Percentiles rank a stretch among this genome's conserved stretches.
These are phyloP conservation scores for Cyanistes caeruleus DNA, from an alignment of 2,113 vertebrate genomes.

Conservation along the genomic window DNA sequence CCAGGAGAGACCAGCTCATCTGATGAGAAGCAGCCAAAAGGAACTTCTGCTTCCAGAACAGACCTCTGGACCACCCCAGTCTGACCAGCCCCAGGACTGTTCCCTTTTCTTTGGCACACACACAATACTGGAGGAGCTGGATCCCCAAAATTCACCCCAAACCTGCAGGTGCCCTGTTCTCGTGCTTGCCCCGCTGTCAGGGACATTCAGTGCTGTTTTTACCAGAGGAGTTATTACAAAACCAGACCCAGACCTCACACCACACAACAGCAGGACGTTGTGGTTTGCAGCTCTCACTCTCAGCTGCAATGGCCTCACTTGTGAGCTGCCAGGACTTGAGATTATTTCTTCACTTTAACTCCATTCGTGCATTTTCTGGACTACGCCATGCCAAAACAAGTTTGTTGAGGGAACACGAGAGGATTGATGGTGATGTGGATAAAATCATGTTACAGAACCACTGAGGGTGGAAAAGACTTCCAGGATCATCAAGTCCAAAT, in stretches of 20 bases:
- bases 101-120: background rate
- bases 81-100: rapidly evolving
- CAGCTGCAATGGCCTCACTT: background rate
- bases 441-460: background rate
- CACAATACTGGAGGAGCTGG: background rate
- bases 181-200: rapidly evolving
- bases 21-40: background rate
- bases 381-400: rapidly evolving
- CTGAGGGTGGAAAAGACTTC: background rate
- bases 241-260: background rate
- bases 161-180: background rate
- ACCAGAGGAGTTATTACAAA: background rate
- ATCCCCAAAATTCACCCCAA: background rate
- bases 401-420: rapidly evolving
- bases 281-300: rapidly evolving
- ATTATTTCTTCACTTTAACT: background rate
- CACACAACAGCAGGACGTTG: rapidly evolving
- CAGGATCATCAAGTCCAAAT: rapidly evolving
- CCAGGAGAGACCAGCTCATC: background rate
- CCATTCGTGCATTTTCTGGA: rapidly evolving
- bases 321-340: background rate
- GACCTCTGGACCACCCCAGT: background rate
- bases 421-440: rapidly evolving
- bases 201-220: no score
- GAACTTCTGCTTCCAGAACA: background rate